Evolutionary conservation across 1,140 invertebrate species (phyloP), one percentile per base, ranked within the genome.

Genomic region (Maconellicoccus hirsutus): DNA sequence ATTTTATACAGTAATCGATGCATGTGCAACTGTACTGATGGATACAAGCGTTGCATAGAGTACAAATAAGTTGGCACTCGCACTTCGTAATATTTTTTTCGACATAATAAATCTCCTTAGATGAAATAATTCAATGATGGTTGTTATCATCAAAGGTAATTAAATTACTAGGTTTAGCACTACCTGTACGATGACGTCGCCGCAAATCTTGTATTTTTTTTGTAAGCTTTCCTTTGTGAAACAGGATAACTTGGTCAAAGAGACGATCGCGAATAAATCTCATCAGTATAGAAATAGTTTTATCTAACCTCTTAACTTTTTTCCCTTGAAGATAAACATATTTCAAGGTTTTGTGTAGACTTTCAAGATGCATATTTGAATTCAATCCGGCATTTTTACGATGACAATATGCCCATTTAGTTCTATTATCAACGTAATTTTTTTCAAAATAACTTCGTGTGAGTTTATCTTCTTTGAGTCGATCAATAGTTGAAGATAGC

Each of bases 371-470:
- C 70, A 74, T 75, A 70, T 75, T 75, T 6, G 74, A 74, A 38
- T 74, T 74, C 8, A 72, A 16, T 0, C 72, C n/a, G n/a, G n/a
- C n/a, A n/a, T n/a, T 1, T 22, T 14, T 33, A 8, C 74, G 2
- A 59, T 59, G 73, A 61, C 73, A 74, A 71, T 75, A 74, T 0
- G 74, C 74, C 74, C 74, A 75, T 4, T 23, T n/a, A n/a, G 10
- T 3, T 19, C n/a, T 19, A 16, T 19, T 29, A 16, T 1, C 3
- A 29, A 26, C 25, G 22, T 29, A 70, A 70, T 70, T 26, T 1
- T 16, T 1, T 1, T 8, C 25, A 70, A 70, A 70, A 33, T 70
- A 70, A 3, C 16, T 12, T 6, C 19, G 8, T 19, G 14, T 27
- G 12, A 27, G 19, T n/a, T 27, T 22, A 25, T 70, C 69, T 1